Base-by-base conservation (phyloP, 2,797 vertebrate genomes). In the Glyptemys insculpta region DNA sequence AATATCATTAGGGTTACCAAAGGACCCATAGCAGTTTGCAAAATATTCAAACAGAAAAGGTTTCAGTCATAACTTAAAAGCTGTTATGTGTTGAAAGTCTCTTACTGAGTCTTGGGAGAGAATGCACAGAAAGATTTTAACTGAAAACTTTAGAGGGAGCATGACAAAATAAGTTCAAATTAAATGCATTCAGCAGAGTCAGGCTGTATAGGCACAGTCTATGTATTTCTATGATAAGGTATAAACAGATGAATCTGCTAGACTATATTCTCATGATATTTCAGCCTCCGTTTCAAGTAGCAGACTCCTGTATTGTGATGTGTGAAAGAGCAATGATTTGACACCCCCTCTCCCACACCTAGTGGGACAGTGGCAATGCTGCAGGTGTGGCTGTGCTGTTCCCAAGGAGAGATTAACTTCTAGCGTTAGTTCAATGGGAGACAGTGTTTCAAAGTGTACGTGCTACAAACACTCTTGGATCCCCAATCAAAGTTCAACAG, bases 31-130 rank as follows among this genome's bases (percentile, higher is more conserved):
- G 49, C 34, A 50, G 82, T 16, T 25, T n/a, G 6, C 27, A 31
- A 91, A 88, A 90, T 4, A 6, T 1, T 44, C 86, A 74, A 54
- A 78, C 14, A 82, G 53, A 82, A 54, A 89, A 62, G 54, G 79
- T 84, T 82, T 92, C 89, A 59, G 29, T 78, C 79, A 27, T 68
- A 79, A 86, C 34, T 90, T 53, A 94, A 96, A 91, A 7, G 14
- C 79, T 23, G 23, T 34, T 25, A n/a, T 57, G 9, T 59, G 68
- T 4, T 79, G 4, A 8, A 25, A 90, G 89, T 79, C 87, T 78
- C 72, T 8, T 25, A 5, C 9, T 0, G 0, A 54, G 68, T 79
- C 89, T 72, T 37, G 34, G 57, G 93, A 52, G 53, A 81, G 83
- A 72, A 27, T 11, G 41, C 29, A 8, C 25, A 14, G 25, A 25